Percentiles rank a stretch among this genome's conserved stretches.
Evolutionary conservation across 1,140 invertebrate genomes (phyloP).

Genomic region (Platyscapa corneri): DNA sequence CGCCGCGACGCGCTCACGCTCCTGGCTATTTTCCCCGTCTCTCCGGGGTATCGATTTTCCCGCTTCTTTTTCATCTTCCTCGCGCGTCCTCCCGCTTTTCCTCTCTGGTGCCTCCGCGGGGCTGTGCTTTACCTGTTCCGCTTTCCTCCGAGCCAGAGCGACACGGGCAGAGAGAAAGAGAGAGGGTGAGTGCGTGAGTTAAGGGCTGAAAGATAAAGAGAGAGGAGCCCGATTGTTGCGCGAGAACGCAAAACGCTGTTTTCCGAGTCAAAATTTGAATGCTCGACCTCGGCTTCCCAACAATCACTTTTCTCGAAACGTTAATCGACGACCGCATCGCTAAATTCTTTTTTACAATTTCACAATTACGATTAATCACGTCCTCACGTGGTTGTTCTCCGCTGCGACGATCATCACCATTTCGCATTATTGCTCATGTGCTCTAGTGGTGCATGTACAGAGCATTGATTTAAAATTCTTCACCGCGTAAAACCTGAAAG

Average conservation of each 20-base stretch:
- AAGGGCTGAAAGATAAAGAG: background rate
- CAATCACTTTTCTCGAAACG: no score
- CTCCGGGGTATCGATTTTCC: constrained; percentile 6
- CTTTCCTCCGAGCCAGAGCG: background rate
- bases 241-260: no score
- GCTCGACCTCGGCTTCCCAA: background rate
- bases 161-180: background rate
- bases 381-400: no score
- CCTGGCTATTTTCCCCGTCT: background rate
- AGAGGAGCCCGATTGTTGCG: no score
- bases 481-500: no score
- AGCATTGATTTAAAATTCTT: no score
- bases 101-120: background rate
- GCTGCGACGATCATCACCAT: no score
- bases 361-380: no score
- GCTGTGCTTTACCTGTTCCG: background rate
- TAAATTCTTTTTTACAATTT: no score
- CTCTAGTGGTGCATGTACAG: no score
- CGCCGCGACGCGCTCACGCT: background rate
- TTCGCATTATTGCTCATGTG: no score
- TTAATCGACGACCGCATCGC: background rate
- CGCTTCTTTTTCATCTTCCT: constrained; percentile 4
- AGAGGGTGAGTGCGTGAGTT: background rate
- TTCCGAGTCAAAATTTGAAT: background rate
- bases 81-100: background rate